These are phyloP conservation scores for Aradophagus sp. DNA, from an alignment of 1,140 invertebrate genomes.

Conservation along the genomic window DNA sequence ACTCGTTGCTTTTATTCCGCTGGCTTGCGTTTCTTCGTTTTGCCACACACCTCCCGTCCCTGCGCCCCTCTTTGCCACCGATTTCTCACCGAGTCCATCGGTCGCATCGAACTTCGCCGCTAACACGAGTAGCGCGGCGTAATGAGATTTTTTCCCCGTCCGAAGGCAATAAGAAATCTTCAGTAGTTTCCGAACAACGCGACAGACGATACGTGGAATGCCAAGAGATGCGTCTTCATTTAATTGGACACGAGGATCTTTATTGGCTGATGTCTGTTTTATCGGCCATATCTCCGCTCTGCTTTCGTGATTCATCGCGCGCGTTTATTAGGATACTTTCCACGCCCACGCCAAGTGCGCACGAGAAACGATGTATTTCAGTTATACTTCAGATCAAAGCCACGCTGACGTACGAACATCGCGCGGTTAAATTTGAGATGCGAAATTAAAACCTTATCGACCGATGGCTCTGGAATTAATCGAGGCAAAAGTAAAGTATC, in stretches of 20 bases:
- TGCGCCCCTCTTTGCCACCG: constrained; percentile 1
- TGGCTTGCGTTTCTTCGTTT: neutral
- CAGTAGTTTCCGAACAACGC: no score
- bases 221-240: constrained; percentile 23
- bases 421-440: constrained; percentile 33
- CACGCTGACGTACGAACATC: constrained; percentile 32
- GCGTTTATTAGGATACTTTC: constrained; percentile 38
- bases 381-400: constrained; percentile 38
- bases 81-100: constrained; percentile 30
- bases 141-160: constrained; percentile 38
- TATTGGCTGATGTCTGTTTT: constrained; percentile 39
- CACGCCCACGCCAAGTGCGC: constrained; percentile 29
- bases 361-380: constrained; percentile 25
- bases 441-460: constrained; percentile 16
- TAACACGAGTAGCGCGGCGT: constrained; percentile 20
- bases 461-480: no score
- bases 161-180: constrained; percentile 20
- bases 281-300: constrained; percentile 23
- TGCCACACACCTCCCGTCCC: neutral
- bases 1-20: constrained; percentile 11
- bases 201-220: constrained; percentile 31
- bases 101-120: constrained; percentile 25
- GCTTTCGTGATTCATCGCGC: constrained; percentile 25
- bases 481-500: no score
- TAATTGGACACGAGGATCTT: constrained; percentile 35